Percentiles rank a stretch among this genome's conserved stretches.
Evolutionary conservation across 2,888 invertebrate species (phyloP).

Genomic region (Athalia rosae): DNA sequence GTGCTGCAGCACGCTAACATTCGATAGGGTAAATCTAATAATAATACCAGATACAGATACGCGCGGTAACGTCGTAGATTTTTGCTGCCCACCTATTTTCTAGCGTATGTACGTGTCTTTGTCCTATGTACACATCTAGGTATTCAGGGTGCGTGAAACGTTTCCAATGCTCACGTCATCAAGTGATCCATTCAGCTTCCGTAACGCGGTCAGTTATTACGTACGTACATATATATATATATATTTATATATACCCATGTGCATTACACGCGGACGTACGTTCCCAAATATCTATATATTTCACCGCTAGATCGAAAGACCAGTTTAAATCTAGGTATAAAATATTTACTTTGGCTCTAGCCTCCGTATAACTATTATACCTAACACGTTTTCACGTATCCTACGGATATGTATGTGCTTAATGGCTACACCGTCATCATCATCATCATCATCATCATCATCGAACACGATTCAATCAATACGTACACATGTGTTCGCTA

Average conservation of each 20-base stretch:
- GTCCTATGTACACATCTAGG: no score
- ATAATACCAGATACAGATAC: conserved; percentile 30
- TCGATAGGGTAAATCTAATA: conserved; percentile 39
- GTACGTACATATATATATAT: background rate
- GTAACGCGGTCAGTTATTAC: conserved; percentile 28
- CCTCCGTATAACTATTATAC: background rate
- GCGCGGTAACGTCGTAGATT: background rate
- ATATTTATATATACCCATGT: background rate
- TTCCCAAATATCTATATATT: no score
- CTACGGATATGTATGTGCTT: background rate
- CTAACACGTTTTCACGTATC: background rate
- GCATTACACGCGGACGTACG: background rate
- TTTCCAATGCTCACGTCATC: conserved; percentile 12
- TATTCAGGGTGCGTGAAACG: no score
- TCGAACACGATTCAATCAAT: background rate
- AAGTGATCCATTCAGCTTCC: conserved; percentile 32
- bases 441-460: background rate
- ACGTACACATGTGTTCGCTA: background rate
- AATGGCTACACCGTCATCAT: background rate
- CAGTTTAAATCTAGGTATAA: no score
- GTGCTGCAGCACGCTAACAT: background rate
- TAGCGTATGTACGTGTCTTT: no score
- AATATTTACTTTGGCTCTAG: no score
- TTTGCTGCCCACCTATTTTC: no score
- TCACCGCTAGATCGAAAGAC: no score